These are phyloP conservation scores for Aulostomus chinensis DNA, from an alignment of 2,797 vertebrate species.

Conservation along the genomic window DNA sequence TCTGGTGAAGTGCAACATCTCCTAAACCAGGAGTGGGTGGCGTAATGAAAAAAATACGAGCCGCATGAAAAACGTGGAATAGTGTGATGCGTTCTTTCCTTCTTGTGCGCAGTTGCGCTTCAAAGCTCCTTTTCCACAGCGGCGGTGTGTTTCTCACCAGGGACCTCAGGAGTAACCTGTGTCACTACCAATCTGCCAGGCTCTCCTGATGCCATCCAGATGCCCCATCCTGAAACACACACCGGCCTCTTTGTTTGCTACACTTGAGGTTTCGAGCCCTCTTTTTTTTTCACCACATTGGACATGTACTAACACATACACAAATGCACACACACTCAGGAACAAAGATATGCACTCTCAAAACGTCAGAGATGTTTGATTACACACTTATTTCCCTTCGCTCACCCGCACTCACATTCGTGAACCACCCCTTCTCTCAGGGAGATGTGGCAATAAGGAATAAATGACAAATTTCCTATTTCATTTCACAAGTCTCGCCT, in stretches of 20 bases:
- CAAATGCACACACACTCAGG: slow-evolving; percentile 43
- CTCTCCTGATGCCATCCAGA: slow-evolving; percentile 90
- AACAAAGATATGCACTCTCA: slow-evolving; percentile 23
- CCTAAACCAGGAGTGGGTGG: no score
- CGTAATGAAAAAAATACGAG: no score
- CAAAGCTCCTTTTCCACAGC: slow-evolving; percentile 61
- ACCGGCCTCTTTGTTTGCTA: slow-evolving; percentile 91
- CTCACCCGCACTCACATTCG: slow-evolving; percentile 17
- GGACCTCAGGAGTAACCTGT: slow-evolving; percentile 89
- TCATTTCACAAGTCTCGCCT: slow-evolving; percentile 82
- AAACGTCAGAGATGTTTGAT: slow-evolving; percentile 18
- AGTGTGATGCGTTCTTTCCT: slow-evolving; percentile 17
- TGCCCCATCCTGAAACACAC: slow-evolving; percentile 89
- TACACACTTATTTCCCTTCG: slow-evolving; percentile 6
- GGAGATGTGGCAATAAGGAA: slow-evolving; percentile 74
- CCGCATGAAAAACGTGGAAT: slow-evolving; percentile 27
- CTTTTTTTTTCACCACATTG: slow-evolving; percentile 37
- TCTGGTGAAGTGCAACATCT: no score
- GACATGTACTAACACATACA: slow-evolving; percentile 54
- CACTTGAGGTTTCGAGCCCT: slow-evolving; percentile 63
- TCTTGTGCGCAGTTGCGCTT: slow-evolving; percentile 62
- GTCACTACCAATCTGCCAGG: slow-evolving; percentile 89
- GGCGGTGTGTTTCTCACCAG: slow-evolving; percentile 79
- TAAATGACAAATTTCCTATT: slow-evolving; percentile 88
- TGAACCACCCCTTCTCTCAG: slow-evolving; percentile 60